Percentiles rank a stretch among this genome's conserved stretches.
These are phyloP conservation scores for Oceanodroma leucorhoa DNA, from an alignment of 2,797 vertebrate genomes.

Conservation along the genomic window DNA sequence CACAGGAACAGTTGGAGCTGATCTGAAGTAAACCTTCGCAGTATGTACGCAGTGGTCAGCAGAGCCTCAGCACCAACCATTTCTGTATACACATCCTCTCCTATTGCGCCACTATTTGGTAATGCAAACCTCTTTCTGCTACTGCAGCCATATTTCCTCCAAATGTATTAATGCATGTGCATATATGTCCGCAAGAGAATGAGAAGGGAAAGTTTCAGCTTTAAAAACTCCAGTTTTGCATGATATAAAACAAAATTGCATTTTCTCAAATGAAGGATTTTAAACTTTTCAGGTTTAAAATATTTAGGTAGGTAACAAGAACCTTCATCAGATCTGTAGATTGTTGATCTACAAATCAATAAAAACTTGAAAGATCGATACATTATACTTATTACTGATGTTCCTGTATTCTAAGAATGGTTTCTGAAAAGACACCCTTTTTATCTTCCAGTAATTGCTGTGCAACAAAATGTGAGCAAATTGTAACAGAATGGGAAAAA, in stretches of 20 bases:
- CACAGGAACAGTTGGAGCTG: background rate
- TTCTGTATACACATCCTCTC: background rate
- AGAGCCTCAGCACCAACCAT: background rate
- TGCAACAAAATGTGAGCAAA: background rate
- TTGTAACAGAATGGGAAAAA: background rate
- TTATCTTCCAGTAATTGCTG: background rate
- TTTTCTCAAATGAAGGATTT: background rate
- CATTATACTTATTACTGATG: background rate
- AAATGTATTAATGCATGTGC: background rate
- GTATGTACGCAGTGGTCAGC: accelerated
- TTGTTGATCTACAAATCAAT: background rate
- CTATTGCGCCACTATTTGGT: background rate
- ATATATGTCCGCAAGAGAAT: background rate
- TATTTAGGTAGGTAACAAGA: background rate
- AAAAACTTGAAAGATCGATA: background rate
- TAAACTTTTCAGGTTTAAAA: background rate
- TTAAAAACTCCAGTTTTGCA: background rate
- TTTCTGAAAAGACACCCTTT: background rate
- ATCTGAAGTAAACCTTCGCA: background rate
- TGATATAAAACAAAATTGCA: background rate
- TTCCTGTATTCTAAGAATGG: background rate
- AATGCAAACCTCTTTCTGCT: background rate
- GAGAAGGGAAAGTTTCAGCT: background rate
- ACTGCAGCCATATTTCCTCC: background rate
- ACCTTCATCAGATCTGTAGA: background rate